Base-by-base conservation (phyloP, 1,140 invertebrate genomes). In the Musca domestica region DNA sequence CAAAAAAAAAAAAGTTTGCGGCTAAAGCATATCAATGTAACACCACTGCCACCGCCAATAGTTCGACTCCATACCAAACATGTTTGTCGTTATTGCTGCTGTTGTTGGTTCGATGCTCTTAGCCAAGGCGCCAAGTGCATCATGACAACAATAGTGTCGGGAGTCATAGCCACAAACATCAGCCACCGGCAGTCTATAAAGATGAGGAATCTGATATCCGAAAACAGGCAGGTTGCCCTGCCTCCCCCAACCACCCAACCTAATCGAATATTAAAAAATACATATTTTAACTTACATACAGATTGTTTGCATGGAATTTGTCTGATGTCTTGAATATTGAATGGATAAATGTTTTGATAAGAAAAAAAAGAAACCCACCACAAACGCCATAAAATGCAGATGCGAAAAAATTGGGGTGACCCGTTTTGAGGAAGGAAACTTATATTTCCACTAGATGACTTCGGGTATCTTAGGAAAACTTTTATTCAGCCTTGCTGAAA, bases 251-350 rank as follows among this genome's bases (percentile, higher is more conserved):
- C 48, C 9, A n/a, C 20, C 54, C 27, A 23, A 61, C 41, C 27
- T 61, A 17, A 41, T 61, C 10, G 27, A 34, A 61, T 20, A 30
- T 20, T 61, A 30, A 51, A 51, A 51, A 61, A 61, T 61, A n/a
- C n/a, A n/a, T n/a, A 61, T 61, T 61, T n/a, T n/a, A n/a, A 61
- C 27, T 58, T 58, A 58, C 56, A 19, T 41, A 61, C 27, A 61
- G 56, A 61, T 61, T 61, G 27, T 61, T 61, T 61, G 56, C 56
- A 61, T 61, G 34, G 56, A 61, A 61, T 61, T 61, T 34, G 27
- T 61, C 34, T 61, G 27, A 61, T 34, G 34, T 41, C 34, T 41
- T 41, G 34, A 41, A 41, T 41, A 41, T n/a, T 41, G 34, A 41
- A 41, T 41, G 34, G 34, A 34, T 34, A 30, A 34, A 61, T 20